Evolutionary conservation across 1,140 invertebrate genomes (phyloP).

Genomic region (Solenopsis fugax): DNA sequence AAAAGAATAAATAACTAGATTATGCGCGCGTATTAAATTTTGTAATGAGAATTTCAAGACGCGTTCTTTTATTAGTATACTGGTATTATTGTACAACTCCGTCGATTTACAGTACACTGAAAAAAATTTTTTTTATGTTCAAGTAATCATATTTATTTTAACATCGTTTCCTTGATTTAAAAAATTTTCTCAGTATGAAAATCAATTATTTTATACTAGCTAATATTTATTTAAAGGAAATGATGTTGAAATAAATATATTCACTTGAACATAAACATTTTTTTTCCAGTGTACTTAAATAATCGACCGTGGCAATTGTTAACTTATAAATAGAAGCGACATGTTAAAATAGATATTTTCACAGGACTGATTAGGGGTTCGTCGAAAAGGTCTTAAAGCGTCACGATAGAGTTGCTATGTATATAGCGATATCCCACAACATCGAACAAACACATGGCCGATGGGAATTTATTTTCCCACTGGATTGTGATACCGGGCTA

Average conservation of each 20-base stretch:
- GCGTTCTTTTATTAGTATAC: background rate
- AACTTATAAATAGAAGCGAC: background rate
- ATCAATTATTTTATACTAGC: too few species aligned
- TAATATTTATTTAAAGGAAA: too few species aligned
- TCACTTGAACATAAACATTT: too few species aligned
- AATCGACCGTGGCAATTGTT: background rate
- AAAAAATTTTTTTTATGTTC: too few species aligned
- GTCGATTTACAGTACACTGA: background rate
- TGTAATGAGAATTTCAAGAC: background rate
- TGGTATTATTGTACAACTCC: background rate
- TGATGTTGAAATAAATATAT: too few species aligned
- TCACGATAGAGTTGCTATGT: constrained; percentile 76
- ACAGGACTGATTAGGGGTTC: constrained; percentile 24
- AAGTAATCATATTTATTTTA: too few species aligned
- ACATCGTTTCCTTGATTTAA: too few species aligned
- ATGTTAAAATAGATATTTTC: constrained; percentile 42
- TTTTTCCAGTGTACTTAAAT: background rate
- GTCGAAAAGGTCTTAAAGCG: constrained; percentile 57
- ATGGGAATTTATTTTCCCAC: constrained; percentile 74
- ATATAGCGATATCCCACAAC: constrained; percentile 74
- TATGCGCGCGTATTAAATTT: background rate
- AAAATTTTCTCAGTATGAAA: too few species aligned
- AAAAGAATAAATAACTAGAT: background rate
- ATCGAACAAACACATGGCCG: constrained; percentile 71
- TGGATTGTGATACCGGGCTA: constrained; percentile 60